phyloP scores from a whole-genome alignment of 1,140 invertebrate species.

The Chironomus tepperi region DNA sequence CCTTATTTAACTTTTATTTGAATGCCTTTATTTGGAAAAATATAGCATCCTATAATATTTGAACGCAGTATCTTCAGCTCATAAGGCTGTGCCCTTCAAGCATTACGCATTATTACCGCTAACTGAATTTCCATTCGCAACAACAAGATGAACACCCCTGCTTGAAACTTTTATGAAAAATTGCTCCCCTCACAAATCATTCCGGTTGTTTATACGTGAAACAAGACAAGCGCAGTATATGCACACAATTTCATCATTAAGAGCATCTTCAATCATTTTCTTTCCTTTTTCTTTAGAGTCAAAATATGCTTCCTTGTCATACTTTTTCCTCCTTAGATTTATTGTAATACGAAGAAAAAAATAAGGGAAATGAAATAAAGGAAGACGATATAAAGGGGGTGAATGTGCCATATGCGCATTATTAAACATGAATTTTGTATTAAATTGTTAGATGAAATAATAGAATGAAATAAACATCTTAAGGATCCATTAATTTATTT shows the following conservation, averaged over 20 bases:
- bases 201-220: neutral
- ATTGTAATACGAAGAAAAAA: neutral
- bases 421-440: slow-evolving; percentile 9
- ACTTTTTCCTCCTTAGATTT: neutral
- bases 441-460: neutral
- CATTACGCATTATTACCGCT: too few relatives aligned
- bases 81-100: too few relatives aligned
- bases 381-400: neutral
- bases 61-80: too few relatives aligned
- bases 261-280: neutral
- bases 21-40: too few relatives aligned
- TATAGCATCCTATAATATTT: too few relatives aligned
- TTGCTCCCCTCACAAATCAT: neutral
- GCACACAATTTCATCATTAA: slow-evolving; percentile 1
- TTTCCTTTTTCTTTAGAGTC: neutral
- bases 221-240: neutral
- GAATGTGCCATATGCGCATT: neutral
- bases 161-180: too few relatives aligned
- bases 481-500: slow-evolving; percentile 9
- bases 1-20: too few relatives aligned
- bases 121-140: too few relatives aligned
- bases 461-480: too few relatives aligned
- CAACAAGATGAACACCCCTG: too few relatives aligned
- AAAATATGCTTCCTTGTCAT: neutral
- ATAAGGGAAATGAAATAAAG: neutral